Conservation (phyloP, 64 coral and sea anemone genomes). For the Actinia tenebrosa region DNA sequence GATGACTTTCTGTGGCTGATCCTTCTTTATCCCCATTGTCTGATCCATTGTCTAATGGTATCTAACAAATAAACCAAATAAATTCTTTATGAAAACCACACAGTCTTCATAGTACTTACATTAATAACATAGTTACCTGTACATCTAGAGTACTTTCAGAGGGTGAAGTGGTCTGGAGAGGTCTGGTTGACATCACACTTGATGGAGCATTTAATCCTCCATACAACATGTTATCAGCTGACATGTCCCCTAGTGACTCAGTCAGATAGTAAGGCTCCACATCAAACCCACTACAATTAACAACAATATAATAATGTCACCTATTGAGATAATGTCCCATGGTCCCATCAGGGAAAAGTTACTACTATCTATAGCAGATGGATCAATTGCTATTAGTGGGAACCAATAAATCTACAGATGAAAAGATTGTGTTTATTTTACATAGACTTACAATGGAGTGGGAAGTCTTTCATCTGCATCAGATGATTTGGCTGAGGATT, state of each 20-base stretch:
- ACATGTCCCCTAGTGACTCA: constrained; percentile 46
- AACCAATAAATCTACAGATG: background rate
- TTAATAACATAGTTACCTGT: background rate
- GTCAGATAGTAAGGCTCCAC: constrained; percentile 83
- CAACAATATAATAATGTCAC: no score
- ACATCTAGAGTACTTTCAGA: constrained; percentile 14
- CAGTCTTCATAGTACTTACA: no score
- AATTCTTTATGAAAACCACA: background rate
- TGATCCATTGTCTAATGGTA: constrained; percentile 11
- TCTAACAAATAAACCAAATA: background rate
- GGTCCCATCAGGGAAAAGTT: no score
- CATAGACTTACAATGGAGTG: constrained; percentile 82
- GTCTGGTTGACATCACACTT: constrained; percentile 38
- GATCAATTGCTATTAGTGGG: background rate
- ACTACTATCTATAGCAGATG: no score
- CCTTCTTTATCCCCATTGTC: constrained; percentile 63
- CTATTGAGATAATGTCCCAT: no score
- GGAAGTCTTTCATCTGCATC: constrained; percentile 34
- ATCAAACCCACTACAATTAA: constrained; percentile 78
- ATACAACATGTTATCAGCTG: background rate
- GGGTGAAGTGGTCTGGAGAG: constrained; percentile 23
- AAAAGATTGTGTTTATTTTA: background rate
- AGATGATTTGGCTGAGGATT: constrained; percentile 29
- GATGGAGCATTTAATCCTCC: background rate
- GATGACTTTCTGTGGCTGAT: constrained; percentile 21